Percentiles rank a stretch among this genome's conserved stretches.
These are phyloP conservation scores for Karalla daura DNA, from an alignment of 2,797 vertebrate genomes.

Conservation along the genomic window DNA sequence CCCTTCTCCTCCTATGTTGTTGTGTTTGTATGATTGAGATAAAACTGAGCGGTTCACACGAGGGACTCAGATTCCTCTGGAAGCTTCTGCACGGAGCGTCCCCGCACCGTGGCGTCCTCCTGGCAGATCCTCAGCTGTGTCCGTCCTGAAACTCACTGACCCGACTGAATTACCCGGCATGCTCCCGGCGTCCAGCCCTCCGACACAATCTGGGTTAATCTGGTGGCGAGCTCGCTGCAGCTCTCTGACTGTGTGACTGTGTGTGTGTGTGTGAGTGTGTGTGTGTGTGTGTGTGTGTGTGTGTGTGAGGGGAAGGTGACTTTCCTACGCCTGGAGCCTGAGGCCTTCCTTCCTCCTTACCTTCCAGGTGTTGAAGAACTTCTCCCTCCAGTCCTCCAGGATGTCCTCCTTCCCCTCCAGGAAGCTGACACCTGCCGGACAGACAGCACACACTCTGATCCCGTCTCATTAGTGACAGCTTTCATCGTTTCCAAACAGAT, in stretches of 20 bases:
- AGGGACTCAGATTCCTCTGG: no score
- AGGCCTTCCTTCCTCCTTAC: no score
- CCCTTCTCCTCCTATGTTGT: no score
- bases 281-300: no score
- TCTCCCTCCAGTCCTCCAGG: slow-evolving; percentile 90
- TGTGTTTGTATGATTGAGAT: no score
- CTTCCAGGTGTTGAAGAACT: slow-evolving; percentile 96
- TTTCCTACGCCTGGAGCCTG: slow-evolving; percentile 24
- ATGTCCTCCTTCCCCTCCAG: slow-evolving; percentile 92
- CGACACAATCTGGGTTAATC: slow-evolving; percentile 65
- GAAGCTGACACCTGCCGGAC: slow-evolving; percentile 88
- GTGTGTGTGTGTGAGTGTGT: no score
- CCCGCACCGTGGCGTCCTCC: neutral
- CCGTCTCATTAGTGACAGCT: no score
- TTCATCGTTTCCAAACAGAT: no score
- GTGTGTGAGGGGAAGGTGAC: slow-evolving; percentile 51
- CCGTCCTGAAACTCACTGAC: slow-evolving; percentile 34
- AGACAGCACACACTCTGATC: neutral
- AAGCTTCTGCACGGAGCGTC: no score
- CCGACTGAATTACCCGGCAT: slow-evolving; percentile 35
- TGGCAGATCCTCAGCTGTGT: slow-evolving; percentile 29
- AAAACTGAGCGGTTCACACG: no score
- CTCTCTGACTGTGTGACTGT: no score
- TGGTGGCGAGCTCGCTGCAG: slow-evolving; percentile 23
- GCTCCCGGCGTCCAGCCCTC: slow-evolving; percentile 21